Evolutionary conservation across 2,888 invertebrate species (phyloP).

Genomic region (Meiosimyza decipiens): DNA sequence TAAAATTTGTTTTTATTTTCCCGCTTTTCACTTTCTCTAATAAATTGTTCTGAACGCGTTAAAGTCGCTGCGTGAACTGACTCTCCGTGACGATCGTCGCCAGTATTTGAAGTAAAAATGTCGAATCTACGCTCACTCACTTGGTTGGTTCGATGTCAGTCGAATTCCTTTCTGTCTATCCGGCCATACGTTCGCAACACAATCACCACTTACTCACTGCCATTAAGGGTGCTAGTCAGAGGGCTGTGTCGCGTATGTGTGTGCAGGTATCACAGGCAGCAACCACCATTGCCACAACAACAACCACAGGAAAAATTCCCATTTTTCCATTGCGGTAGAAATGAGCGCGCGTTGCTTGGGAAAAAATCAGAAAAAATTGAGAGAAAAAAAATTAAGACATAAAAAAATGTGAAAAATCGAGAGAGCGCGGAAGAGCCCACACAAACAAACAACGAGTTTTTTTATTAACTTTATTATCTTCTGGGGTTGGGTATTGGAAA

Average conservation of each 20-base stretch:
- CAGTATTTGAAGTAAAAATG: slow-evolving; percentile 65
- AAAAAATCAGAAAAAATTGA: slow-evolving; percentile 22
- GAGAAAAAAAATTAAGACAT: neutral
- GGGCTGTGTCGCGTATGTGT: slow-evolving; percentile 41
- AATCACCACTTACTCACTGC: slow-evolving; percentile 36
- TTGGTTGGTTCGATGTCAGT: slow-evolving; percentile 25
- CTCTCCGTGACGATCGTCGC: slow-evolving; percentile 64
- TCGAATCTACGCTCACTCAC: slow-evolving; percentile 40
- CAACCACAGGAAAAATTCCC: slow-evolving; percentile 67
- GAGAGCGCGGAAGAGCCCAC: slow-evolving; percentile 37
- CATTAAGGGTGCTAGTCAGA: slow-evolving; percentile 55
- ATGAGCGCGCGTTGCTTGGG: slow-evolving; percentile 49
- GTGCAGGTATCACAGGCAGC: slow-evolving; percentile 56
- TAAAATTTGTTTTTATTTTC: neutral
- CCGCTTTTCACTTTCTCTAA: neutral
- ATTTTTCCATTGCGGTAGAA: slow-evolving; percentile 63
- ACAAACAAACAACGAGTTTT: slow-evolving; percentile 2
- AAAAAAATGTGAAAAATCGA: slow-evolving; percentile 18
- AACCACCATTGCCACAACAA: slow-evolving; percentile 66
- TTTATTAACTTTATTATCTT: slow-evolving; percentile 6
- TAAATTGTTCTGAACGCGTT: slow-evolving; percentile 60
- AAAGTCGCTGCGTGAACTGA: slow-evolving; percentile 68
- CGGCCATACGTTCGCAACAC: slow-evolving; percentile 36
- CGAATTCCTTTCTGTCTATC: slow-evolving; percentile 3
- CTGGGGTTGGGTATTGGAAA: slow-evolving; percentile 31